Percentiles rank a stretch among this genome's conserved stretches.
These are phyloP conservation scores for Paraescarpia echinospica DNA, from an alignment of 1,140 invertebrate genomes.

Conservation along the genomic window DNA sequence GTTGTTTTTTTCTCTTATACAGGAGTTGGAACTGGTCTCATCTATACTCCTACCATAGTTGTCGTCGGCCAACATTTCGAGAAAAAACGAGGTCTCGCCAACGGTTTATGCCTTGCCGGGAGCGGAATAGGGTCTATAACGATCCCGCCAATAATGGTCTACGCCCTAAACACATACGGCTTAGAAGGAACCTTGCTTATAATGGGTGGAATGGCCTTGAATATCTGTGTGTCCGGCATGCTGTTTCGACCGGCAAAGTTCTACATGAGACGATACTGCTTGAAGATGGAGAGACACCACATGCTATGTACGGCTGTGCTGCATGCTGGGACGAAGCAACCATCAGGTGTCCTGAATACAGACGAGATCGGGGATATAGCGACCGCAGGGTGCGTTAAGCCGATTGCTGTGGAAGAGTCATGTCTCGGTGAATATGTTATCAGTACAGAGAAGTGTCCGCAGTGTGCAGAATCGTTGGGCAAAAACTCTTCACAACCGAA, in stretches of 20 bases:
- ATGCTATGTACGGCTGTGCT: not conserved
- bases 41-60: slow-evolving; percentile 88
- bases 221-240: slow-evolving; percentile 75
- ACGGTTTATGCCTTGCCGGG: slow-evolving; percentile 87
- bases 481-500: not conserved
- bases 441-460: not conserved
- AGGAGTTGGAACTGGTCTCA: slow-evolving; percentile 86
- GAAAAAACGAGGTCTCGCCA: slow-evolving; percentile 81
- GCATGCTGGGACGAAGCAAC: not conserved
- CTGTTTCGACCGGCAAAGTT: slow-evolving; percentile 71
- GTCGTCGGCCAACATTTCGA: slow-evolving; percentile 91
- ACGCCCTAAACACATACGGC: slow-evolving; percentile 57
- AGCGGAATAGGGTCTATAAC: slow-evolving; percentile 79
- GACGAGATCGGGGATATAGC: not conserved
- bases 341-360: not conserved
- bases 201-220: slow-evolving; percentile 75
- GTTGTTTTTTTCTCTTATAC: not conserved
- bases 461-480: not conserved
- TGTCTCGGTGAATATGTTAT: not conserved
- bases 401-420: not conserved
- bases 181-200: slow-evolving; percentile 72
- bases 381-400: not conserved
- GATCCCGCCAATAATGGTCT: slow-evolving; percentile 71
- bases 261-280: not conserved
- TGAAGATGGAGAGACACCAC: not conserved